Evolutionary conservation across 2,113 vertebrate species (phyloP).

Genomic region (Salvelinus fontinalis): DNA sequence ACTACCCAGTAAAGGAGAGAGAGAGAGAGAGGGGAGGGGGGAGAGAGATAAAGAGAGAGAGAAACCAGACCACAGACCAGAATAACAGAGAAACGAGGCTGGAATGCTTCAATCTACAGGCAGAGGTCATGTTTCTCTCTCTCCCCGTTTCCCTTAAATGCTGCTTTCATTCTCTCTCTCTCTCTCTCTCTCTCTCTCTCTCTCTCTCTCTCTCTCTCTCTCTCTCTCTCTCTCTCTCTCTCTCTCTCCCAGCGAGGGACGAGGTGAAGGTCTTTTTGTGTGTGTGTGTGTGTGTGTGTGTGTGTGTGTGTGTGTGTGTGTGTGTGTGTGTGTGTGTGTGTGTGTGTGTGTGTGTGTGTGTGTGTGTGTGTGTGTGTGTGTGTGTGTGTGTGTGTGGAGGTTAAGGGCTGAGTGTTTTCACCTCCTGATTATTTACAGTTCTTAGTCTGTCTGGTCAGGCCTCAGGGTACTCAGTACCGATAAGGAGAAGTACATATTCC

Average conservation of each 20-base stretch:
- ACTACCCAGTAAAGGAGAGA: not conserved
- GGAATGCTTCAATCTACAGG: constrained; percentile 58
- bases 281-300: constrained; percentile 17
- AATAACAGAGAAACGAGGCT: constrained; percentile 59
- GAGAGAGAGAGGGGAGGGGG: too few species aligned
- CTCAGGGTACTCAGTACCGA: constrained; percentile 47
- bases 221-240: constrained; percentile 32
- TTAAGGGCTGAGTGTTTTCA: constrained; percentile 45
- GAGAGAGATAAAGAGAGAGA: constrained; percentile 22
- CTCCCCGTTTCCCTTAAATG: constrained; percentile 53
- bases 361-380: constrained; percentile 15
- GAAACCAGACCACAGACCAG: constrained; percentile 56
- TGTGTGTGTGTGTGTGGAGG: constrained; percentile 8
- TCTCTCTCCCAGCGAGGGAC: not conserved
- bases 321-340: constrained; percentile 19
- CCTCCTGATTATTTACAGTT: constrained; percentile 59
- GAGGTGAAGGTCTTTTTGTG: constrained; percentile 4
- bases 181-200: constrained; percentile 32
- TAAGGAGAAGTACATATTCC: constrained; percentile 56
- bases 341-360: constrained; percentile 17
- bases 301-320: constrained; percentile 17
- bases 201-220: constrained; percentile 13
- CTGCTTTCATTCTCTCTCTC: constrained; percentile 33
- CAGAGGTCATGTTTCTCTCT: constrained; percentile 57
- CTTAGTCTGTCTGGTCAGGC: constrained; percentile 54